Evolutionary conservation across 2,888 invertebrate species (phyloP), one percentile per base, ranked within the genome.

Genomic region (Cantharis nigra): DNA sequence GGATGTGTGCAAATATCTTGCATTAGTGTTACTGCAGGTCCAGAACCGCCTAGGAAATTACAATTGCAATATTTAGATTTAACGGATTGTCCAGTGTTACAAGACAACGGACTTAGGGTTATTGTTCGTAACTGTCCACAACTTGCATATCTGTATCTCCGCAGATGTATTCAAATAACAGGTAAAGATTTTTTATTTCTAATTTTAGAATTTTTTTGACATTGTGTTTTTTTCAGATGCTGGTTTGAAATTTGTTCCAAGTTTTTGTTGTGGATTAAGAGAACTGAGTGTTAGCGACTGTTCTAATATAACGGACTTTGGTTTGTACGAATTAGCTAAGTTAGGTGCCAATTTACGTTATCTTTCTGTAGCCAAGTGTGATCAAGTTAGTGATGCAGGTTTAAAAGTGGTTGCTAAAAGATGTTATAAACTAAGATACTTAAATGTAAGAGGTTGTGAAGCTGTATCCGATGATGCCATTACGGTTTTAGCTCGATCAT

Each of bases 401-500:
- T 90, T 98, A 2, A 93, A 96, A 82, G 95, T 96, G 62, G 92
- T 98, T 9, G 97, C 97, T 0, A 91, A 96, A 63, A 92, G 96
- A 75, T 98, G 98, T 86, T 96, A 96, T 87, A 97, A 96, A 87
- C 89, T 98, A 71, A 91, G 96, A 23, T 98, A 98, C 88, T 90
- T 98, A 75, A 98, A 98, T 88, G 95, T 96, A 0, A 91, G 98
- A 69, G 97, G 97, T 9, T 98, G 97, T 85, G 97, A 97, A 82
- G 97, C 97, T 0, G 93, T 98, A 3, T 97, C 97, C n/a, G 98
- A 98, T 86, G 96, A 96, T 85, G 96, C 97, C 9, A 94, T 97
- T 81, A 95, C 96, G 71, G 94, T 96, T 1, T 90, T 98, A 78
- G 96, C 96, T 0, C 90, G 95, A 77, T 95, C 95, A 11, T 97